Conservation (phyloP, 2,888 invertebrate species). For the Ptilodon capucinus region DNA sequence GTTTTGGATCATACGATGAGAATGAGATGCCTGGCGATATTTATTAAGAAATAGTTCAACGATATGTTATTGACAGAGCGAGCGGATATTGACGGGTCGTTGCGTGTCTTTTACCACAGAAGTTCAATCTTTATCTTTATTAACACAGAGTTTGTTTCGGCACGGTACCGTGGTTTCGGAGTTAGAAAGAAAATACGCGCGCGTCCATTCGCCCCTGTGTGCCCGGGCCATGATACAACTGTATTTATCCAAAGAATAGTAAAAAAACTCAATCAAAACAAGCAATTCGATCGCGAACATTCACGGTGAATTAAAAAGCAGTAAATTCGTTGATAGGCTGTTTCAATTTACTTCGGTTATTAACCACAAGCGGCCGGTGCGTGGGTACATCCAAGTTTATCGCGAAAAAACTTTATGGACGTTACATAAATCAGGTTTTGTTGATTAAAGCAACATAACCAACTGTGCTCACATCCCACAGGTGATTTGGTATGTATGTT, state of each 20-base stretch:
- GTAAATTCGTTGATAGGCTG: neutral
- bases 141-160: too few relatives aligned
- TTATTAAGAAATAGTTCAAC: too few relatives aligned
- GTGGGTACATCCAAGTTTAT: constrained; percentile 18
- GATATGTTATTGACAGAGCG: too few relatives aligned
- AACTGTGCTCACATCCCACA: neutral
- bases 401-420: constrained; percentile 12
- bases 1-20: too few relatives aligned
- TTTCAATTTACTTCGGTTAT: neutral
- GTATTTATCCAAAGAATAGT: neutral
- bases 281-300: neutral
- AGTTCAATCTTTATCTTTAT: too few relatives aligned
- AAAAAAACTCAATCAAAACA: neutral
- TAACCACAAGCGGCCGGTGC: neutral
- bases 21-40: too few relatives aligned
- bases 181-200: too few relatives aligned
- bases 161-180: too few relatives aligned
- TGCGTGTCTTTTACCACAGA: too few relatives aligned
- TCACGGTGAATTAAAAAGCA: constrained; percentile 7
- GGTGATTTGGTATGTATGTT: constrained; percentile 11
- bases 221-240: too few relatives aligned
- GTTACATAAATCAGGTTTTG: constrained; percentile 7
- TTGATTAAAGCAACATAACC: constrained; percentile 7
- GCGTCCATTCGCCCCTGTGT: too few relatives aligned
- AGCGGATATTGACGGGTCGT: too few relatives aligned